Evolutionary conservation across 2,113 vertebrate species (phyloP), one percentile per base, ranked within the genome.

Genomic region (Lasiurus cinereus): DNA sequence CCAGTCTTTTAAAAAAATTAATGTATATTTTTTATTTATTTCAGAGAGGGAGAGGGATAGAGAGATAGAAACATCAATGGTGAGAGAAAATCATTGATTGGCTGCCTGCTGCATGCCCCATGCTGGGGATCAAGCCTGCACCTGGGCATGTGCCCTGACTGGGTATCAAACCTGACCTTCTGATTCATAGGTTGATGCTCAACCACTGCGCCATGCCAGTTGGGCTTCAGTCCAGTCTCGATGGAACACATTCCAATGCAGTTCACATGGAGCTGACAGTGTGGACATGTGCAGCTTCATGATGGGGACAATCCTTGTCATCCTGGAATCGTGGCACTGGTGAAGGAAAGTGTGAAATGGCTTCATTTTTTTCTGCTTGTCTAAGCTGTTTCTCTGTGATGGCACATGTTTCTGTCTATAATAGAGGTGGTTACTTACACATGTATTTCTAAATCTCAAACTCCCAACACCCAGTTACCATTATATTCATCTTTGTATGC

Each of bases 391-490:
- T n/a, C 19, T 50, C 29, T 54, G 50, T 46, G 11, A 8, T 8
- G 54, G 7, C 33, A 36, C 11, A 16, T 11, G 7, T 82, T 73
- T 94, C 39, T 85, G 2, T 74, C 29, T 86, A 72, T 16, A 82
- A 62, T 56, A 56, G 43, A 88, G 24, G 48, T 36, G 66, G 31
- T 87, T 50, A 21, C 69, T 82, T 85, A 56, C 22, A 21, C 22
- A 7, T 90, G 22, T 82, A 39, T 94, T 84, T 93, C 31, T 88
- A 88, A 90, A 78, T 78, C 69, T 91, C 74, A 62, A 76, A n/a
- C 15, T 84, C 18, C 52, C 3, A 19, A n/a, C 70, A 15, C 59
- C 24, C 78, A 72, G 18, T 33, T 77, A 56, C 21, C 29, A 36
- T 43, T 18, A 15, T 29, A 33, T 73, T 85, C 21, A 93, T 82